A percentile compares a stretch with the other conserved stretches of the same genome.
Evolutionary conservation across 2,888 invertebrate species (phyloP).

Genomic region (Troides helena): DNA sequence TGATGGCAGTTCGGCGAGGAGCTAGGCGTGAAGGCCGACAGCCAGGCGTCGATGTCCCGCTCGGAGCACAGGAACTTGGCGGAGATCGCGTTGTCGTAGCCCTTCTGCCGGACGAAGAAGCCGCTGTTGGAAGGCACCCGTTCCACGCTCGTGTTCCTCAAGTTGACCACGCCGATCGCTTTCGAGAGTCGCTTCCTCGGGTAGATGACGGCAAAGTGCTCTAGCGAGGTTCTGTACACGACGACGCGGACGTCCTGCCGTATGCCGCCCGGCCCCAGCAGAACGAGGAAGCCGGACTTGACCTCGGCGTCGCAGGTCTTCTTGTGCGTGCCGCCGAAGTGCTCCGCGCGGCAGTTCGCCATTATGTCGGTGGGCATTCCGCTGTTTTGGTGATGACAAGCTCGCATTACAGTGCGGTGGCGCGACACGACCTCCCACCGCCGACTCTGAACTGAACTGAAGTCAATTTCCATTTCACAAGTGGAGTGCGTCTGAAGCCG

Average conservation of each 20-base stretch:
- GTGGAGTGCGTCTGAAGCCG: constrained; percentile 20
- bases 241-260: constrained; percentile 82
- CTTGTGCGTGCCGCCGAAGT: constrained; percentile 62
- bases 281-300: constrained; percentile 82
- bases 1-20: constrained; percentile 72
- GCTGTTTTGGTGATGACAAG: constrained; percentile 48
- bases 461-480: constrained; percentile 25
- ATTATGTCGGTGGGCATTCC: constrained; percentile 68
- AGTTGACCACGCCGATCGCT: constrained; percentile 81
- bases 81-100: constrained; percentile 82
- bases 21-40: constrained; percentile 78
- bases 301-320: constrained; percentile 77
- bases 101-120: constrained; percentile 81
- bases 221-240: constrained; percentile 82
- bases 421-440: constrained; percentile 38
- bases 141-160: constrained; percentile 81
- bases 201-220: constrained; percentile 84
- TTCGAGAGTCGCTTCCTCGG: constrained; percentile 83
- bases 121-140: constrained; percentile 71
- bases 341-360: constrained; percentile 54
- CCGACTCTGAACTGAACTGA: constrained; percentile 49
- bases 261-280: constrained; percentile 79
- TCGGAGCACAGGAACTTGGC: constrained; percentile 81
- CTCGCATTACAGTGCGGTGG: constrained; percentile 28
- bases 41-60: constrained; percentile 81